Evolutionary conservation across 2,888 invertebrate genomes (phyloP).

Genomic region (Polymixis lichenea): DNA sequence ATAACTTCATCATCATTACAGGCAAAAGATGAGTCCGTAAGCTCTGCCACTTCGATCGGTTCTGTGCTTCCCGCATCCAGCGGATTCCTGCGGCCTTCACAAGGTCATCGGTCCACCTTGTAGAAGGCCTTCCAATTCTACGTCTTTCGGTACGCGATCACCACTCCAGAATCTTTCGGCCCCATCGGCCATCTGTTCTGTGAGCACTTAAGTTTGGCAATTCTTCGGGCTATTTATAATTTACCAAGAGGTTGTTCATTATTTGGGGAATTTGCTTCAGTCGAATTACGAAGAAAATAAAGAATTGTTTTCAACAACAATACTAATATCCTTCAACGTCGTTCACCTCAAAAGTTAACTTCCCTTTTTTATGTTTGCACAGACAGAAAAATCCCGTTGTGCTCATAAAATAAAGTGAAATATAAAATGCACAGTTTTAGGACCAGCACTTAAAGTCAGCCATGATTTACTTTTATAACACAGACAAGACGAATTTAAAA

Average conservation of each 20-base stretch:
- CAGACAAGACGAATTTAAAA: slow-evolving; percentile 45
- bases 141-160: too few species aligned
- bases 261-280: neutral
- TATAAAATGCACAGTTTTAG: slow-evolving; percentile 60
- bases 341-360: slow-evolving; percentile 36
- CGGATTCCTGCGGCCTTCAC: too few species aligned
- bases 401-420: slow-evolving; percentile 55
- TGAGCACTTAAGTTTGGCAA: too few species aligned
- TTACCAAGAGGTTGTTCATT: neutral
- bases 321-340: neutral
- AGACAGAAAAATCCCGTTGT: slow-evolving; percentile 49
- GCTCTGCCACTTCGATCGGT: too few species aligned
- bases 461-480: slow-evolving; percentile 49
- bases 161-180: too few species aligned
- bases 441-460: slow-evolving; percentile 37
- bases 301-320: neutral
- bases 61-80: too few species aligned
- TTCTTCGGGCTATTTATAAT: neutral
- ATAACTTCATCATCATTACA: too few species aligned
- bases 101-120: too few species aligned
- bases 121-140: too few species aligned
- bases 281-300: neutral
- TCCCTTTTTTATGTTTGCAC: slow-evolving; percentile 42
- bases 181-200: too few species aligned
- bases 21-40: too few species aligned